These are phyloP conservation scores for Synanthedon tipuliformis DNA, from an alignment of 2,888 invertebrate genomes.

Conservation along the genomic window DNA sequence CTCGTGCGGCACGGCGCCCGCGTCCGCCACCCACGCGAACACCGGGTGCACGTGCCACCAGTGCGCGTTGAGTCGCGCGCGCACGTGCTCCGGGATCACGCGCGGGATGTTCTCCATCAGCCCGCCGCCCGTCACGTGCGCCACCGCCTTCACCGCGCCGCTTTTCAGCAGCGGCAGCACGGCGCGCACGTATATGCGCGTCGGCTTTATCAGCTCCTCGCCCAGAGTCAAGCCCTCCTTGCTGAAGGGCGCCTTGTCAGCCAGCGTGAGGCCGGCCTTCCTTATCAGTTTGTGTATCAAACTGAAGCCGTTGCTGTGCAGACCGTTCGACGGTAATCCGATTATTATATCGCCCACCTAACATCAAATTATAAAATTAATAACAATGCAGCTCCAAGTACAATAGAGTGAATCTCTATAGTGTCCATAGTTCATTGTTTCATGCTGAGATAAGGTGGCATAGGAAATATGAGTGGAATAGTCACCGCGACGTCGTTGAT, in stretches of 20 bases:
- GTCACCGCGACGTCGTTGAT: slow-evolving; percentile 72
- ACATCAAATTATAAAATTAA: background rate
- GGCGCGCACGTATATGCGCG: slow-evolving; percentile 87
- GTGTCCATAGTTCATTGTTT: no score
- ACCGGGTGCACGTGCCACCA: slow-evolving; percentile 80
- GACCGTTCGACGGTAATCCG: slow-evolving; percentile 90
- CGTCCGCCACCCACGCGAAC: slow-evolving; percentile 78
- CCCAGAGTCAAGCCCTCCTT: slow-evolving; percentile 77
- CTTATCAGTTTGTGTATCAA: slow-evolving; percentile 88
- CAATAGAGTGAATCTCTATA: no score
- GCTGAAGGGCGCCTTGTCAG: slow-evolving; percentile 80
- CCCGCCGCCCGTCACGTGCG: slow-evolving; percentile 98
- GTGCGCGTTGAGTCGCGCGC: slow-evolving; percentile 79
- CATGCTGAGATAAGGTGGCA: no score
- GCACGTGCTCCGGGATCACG: slow-evolving; percentile 78
- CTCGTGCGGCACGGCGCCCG: slow-evolving; percentile 77
- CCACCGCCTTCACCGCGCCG: slow-evolving; percentile 86
- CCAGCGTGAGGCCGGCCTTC: slow-evolving; percentile 73
- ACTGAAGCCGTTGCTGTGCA: slow-evolving; percentile 98
- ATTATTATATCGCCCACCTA: slow-evolving; percentile 84
- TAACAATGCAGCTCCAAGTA: background rate
- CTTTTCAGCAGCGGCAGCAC: slow-evolving; percentile 78
- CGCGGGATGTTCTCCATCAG: slow-evolving; percentile 92
- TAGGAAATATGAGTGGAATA: background rate
- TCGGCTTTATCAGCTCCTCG: slow-evolving; percentile 89